A percentile compares a stretch with the other conserved stretches of the same genome.
Conservation (phyloP, 23 tunicate species). For the Botrylloides violaceus region DNA sequence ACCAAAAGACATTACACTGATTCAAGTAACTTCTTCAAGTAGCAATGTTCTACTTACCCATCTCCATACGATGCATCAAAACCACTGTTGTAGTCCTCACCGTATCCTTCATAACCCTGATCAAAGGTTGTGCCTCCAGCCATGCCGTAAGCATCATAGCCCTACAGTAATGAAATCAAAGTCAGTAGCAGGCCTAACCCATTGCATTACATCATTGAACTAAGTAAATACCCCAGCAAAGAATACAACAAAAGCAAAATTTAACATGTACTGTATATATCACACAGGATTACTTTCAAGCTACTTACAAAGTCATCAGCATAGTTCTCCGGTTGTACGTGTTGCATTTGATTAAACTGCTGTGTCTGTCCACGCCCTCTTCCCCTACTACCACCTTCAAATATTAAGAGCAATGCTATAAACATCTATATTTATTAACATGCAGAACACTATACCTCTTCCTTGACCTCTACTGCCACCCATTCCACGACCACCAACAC, state of each 20-base stretch:
- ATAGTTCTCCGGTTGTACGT: constrained; percentile 11
- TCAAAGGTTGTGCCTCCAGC: background rate
- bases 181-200: no score
- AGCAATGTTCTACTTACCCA: constrained; percentile 50
- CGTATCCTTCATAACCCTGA: constrained; percentile 30
- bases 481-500: constrained; percentile 23
- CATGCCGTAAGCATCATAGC: no score
- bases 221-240: no score
- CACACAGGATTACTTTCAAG: no score
- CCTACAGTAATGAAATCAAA: no score
- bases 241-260: no score
- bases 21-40: background rate
- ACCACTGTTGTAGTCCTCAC: constrained; percentile 29
- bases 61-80: constrained; percentile 37
- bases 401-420: background rate
- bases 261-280: no score
- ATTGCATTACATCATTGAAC: no score
- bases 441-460: background rate
- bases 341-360: background rate
- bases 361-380: constrained; percentile 8
- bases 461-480: constrained; percentile 12
- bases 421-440: background rate
- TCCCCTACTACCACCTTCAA: background rate
- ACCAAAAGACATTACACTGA: background rate
- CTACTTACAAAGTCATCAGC: constrained; percentile 36